Conservation (phyloP, 2,797 vertebrate genomes). For the Acanthis flammea region DNA sequence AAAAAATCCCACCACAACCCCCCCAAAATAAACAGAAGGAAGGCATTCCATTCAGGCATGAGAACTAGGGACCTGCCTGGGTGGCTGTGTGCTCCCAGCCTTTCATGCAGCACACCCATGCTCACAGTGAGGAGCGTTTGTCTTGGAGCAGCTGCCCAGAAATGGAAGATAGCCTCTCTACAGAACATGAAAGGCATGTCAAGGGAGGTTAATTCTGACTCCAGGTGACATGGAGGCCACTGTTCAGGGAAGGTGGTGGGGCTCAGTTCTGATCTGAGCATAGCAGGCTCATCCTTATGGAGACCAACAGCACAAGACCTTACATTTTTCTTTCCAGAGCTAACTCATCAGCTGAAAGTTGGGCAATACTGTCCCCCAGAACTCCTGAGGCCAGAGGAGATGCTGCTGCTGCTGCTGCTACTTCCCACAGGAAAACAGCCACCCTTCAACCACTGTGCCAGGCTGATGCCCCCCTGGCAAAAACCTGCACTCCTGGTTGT, state of each 20-base stretch:
- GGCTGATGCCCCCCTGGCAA: rapidly evolving
- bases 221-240: background rate
- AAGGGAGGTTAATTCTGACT: background rate
- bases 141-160: background rate
- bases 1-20: background rate
- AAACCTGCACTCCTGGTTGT: background rate
- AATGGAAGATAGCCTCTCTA: background rate
- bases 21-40: background rate
- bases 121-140: background rate
- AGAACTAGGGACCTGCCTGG: background rate
- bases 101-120: background rate
- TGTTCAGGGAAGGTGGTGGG: background rate
- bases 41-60: background rate
- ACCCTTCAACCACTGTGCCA: background rate
- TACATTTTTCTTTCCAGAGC: background rate
- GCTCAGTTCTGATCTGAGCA: background rate
- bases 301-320: background rate
- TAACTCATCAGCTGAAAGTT: background rate
- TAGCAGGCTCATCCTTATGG: background rate
- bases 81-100: background rate
- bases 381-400: background rate
- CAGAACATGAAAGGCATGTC: background rate
- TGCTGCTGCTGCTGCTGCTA: background rate
- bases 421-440: background rate
- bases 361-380: rapidly evolving